phyloP scores from a whole-genome alignment of 1,140 invertebrate species.

The Riptortus pedestris region DNA sequence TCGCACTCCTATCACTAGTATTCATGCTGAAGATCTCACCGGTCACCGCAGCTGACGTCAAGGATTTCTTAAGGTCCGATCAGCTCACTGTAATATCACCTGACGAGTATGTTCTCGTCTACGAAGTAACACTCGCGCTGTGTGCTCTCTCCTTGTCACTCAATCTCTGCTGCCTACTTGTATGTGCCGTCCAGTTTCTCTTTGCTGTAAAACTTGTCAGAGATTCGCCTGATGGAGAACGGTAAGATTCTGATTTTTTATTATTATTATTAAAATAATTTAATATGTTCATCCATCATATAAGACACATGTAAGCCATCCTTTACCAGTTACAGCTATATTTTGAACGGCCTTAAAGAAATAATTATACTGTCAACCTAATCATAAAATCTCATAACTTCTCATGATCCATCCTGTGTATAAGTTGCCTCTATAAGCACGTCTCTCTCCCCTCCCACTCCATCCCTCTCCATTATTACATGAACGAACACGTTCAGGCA shows the following conservation, averaged over 20 bases:
- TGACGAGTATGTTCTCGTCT: constrained; percentile 75
- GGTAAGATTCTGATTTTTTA: constrained; percentile 37
- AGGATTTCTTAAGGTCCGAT: constrained; percentile 44
- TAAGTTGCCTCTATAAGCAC: no score
- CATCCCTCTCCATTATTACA: no score
- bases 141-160: constrained; percentile 76
- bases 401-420: no score
- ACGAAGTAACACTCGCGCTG: constrained; percentile 79
- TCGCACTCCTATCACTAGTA: constrained; percentile 70
- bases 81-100: constrained; percentile 46
- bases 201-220: constrained; percentile 84
- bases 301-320: no score
- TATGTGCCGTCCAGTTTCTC: constrained; percentile 87
- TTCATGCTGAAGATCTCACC: constrained; percentile 77
- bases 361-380: no score
- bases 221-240: constrained; percentile 51
- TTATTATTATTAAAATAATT: not conserved
- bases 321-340: no score
- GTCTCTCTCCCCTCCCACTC: no score
- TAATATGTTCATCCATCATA: no score
- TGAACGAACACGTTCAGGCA: no score
- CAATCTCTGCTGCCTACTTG: constrained; percentile 80
- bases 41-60: constrained; percentile 41
- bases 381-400: no score
- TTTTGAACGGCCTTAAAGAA: no score